phyloP scores from a whole-genome alignment of 1,140 invertebrate genomes.

The Drusus annulatus region DNA sequence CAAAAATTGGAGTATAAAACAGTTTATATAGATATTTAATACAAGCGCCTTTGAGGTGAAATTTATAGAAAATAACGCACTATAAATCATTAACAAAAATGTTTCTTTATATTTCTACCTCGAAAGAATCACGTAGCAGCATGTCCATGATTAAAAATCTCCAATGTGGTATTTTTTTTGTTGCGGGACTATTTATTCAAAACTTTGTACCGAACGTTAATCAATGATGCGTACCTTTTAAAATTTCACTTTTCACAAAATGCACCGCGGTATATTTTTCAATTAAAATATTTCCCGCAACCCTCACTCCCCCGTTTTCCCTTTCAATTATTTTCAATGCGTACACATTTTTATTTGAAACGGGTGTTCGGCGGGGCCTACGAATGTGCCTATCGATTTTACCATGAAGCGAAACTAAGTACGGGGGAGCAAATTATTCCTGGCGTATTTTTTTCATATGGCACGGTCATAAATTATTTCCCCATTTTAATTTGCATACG shows the following conservation, averaged over 20 bases:
- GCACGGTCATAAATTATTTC: constrained; percentile 56
- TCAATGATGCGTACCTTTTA: too few species aligned
- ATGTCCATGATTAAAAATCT: too few species aligned
- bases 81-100: too few species aligned
- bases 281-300: not conserved
- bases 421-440: constrained; percentile 51
- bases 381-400: constrained; percentile 36
- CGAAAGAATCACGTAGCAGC: too few species aligned
- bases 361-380: not conserved
- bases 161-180: too few species aligned
- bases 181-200: too few species aligned
- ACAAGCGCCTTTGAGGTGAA: not conserved
- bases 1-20: too few species aligned
- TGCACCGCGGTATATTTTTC: too few species aligned
- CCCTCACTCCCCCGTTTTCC: constrained; percentile 12
- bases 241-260: too few species aligned
- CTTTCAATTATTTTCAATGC: constrained; percentile 1
- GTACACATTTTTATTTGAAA: constrained; percentile 6
- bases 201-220: too few species aligned
- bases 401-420: constrained; percentile 26
- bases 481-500: constrained; percentile 59
- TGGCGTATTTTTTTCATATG: constrained; percentile 54
- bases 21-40: too few species aligned
- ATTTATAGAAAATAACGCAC: not conserved
- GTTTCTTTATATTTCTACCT: too few species aligned